Evolutionary conservation across 1,140 invertebrate genomes (phyloP), one percentile per base, ranked within the genome.

Genomic region (Drosophila jambulina): DNA sequence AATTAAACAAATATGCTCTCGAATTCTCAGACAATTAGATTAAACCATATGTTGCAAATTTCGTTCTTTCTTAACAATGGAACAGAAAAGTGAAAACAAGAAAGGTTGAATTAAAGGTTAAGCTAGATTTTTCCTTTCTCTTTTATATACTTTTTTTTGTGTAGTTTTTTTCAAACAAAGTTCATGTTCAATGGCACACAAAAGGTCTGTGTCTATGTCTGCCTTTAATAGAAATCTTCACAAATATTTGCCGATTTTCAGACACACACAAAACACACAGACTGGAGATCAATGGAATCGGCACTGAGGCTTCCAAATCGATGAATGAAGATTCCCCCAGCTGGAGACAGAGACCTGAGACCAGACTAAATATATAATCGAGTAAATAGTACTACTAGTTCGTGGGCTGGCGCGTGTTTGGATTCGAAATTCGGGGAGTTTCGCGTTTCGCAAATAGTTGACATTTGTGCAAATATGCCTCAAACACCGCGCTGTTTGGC

Each of bases 271-370:
- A n/a, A 10, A 27, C 7, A 38, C 7, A 29, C 23, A 70, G 0
- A 12, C 10, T 29, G 12, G 42, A 13, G 23, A 72, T 48, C 43
- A 48, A 71, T 72, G 40, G 57, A 58, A 17, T 54, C 6, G 32
- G 13, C n/a, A 46, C 27, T 36, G 29, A 38, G 38, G 12, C 27
- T n/a, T 10, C 12, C 10, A 62, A 38, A 48, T 74, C 54, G 36
- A 42, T 72, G 45, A 74, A 72, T 60, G 54, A 51, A 60, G 68
- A 74, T 60, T 71, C 53, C 25, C 15, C 61, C n/a, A 43, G 51
- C 19, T n/a, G 19, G 25, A 40, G 21, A 15, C 19, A 34, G 10
- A 13, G 19, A 21, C 27, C 4, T 4, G 3, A 5, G 8, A 8
- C 6, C 32, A 19, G 21, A 32, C 49, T 19, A 36, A 53, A 36